Evolutionary conservation across 2,113 vertebrate genomes (phyloP), one percentile per base, ranked within the genome.

Genomic region (Apistogramma diplotaenia): DNA sequence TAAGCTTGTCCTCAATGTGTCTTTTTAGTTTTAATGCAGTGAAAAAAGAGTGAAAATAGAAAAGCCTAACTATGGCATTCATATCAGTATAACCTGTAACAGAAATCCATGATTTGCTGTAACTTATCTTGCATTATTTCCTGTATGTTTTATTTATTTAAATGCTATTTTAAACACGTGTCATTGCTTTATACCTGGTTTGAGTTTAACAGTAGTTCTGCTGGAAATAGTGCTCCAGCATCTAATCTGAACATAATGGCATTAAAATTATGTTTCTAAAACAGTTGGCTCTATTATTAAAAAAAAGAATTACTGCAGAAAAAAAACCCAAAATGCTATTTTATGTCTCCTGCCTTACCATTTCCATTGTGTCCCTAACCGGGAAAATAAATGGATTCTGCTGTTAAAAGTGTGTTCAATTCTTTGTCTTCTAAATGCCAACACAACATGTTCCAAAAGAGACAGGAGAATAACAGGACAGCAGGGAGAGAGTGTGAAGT

Each of bases 401-500:
- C 9, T 19, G 23, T 57, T 85, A 27, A 82, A 79, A 57, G 33
- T 59, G 40, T 58, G 21, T 56, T 65, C 31, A 46, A 4, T 46
- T 81, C 54, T 57, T 81, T 87, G 46, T 82, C 67, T 87, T 74
- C 16, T 19, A 51, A 77, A 73, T 15, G n/a, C 15, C 11, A 74
- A 84, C 35, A 74, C 77, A 81, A 79, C 33, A 56, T 81, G 23
- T 84, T 83, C 19, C 55, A 55, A 72, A 31, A 84, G 65, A 75
- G 33, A 74, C 7, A 8, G 62, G 21, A 71, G 65, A 73, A 85
- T 56, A 78, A 60, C 65, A 84, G 72, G 72, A 85, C 58, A 78
- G 57, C 71, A 84, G 62, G 76, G 67, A 76, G 72, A 80, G 59
- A 83, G 81, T 37, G 51, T 54, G 72, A 87, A 83, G 76, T 87